phyloP scores from a whole-genome alignment of 2,113 vertebrate species.

The Brienomyrus longianalis region DNA sequence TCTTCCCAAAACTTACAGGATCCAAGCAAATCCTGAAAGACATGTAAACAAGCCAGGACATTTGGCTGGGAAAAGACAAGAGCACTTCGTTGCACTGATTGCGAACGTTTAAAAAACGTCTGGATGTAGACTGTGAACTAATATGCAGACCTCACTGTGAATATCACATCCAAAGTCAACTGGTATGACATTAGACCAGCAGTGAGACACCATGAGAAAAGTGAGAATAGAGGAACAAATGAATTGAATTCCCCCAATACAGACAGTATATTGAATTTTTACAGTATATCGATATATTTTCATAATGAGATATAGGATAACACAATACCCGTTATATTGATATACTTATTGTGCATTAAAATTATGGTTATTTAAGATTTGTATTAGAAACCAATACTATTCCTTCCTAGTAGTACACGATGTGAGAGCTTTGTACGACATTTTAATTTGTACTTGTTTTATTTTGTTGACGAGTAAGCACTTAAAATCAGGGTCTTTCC shows the following conservation, averaged over 20 bases:
- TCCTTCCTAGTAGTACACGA: neutral
- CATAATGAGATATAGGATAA: no score
- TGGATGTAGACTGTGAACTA: neutral
- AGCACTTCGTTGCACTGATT: neutral
- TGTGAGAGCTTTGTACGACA: neutral
- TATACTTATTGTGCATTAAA: no score
- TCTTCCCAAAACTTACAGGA: conserved; percentile 56
- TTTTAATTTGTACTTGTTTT: neutral
- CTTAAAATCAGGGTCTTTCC: neutral
- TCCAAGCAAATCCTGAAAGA: conserved; percentile 42
- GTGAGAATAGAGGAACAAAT: neutral
- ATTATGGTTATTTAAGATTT: neutral
- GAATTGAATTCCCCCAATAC: neutral
- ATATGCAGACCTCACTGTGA: neutral
- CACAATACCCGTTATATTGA: no score
- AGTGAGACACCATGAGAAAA: neutral
- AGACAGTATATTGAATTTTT: neutral
- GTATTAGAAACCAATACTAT: neutral
- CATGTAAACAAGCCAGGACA: neutral
- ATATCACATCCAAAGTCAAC: neutral
- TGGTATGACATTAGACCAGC: neutral
- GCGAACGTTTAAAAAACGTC: neutral
- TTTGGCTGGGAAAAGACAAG: neutral
- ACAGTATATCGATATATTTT: neutral
- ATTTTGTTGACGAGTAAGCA: neutral